Percentiles rank a stretch among this genome's conserved stretches.
Evolutionary conservation across 2,113 vertebrate species (phyloP).

Genomic region (Odontesthes bonariensis): DNA sequence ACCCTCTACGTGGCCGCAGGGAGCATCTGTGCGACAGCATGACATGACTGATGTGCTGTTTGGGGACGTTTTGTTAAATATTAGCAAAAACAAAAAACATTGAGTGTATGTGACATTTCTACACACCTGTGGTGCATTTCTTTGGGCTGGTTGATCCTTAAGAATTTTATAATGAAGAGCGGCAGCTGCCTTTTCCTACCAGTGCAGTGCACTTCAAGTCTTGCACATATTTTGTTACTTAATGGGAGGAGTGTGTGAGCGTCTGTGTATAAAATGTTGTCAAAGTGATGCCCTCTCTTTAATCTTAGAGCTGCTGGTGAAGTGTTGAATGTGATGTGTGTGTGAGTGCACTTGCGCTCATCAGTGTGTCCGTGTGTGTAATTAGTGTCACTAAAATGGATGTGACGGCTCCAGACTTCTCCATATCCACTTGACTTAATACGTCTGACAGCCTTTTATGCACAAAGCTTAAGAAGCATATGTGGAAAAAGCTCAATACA

Average conservation of each 20-base stretch:
- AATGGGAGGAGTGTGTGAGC: background rate
- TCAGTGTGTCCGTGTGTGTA: constrained; percentile 39
- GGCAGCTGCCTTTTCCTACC: constrained; percentile 51
- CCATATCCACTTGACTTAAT: constrained; percentile 62
- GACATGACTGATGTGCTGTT: constrained; percentile 25
- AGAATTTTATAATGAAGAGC: constrained; percentile 34
- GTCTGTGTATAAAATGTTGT: background rate
- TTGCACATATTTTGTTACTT: constrained; percentile 46
- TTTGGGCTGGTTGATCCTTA: constrained; percentile 17
- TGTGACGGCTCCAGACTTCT: constrained; percentile 54
- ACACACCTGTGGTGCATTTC: constrained; percentile 5
- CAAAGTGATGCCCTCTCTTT: constrained; percentile 65
- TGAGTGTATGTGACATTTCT: constrained; percentile 13
- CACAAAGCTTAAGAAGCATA: constrained; percentile 76
- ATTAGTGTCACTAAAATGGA: constrained; percentile 49
- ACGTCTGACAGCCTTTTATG: constrained; percentile 64
- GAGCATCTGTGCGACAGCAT: constrained; percentile 8
- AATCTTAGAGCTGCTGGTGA: constrained; percentile 48
- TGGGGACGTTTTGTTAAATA: constrained; percentile 35
- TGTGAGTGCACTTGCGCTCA: constrained; percentile 33
- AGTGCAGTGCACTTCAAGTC: constrained; percentile 40
- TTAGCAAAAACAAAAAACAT: constrained; percentile 26
- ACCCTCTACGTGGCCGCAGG: constrained; percentile 17
- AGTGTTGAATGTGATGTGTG: constrained; percentile 41
- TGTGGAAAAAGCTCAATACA: constrained; percentile 60